Evolutionary conservation across 1,140 invertebrate genomes (phyloP).

Genomic region (Mesaphorura yosii): DNA sequence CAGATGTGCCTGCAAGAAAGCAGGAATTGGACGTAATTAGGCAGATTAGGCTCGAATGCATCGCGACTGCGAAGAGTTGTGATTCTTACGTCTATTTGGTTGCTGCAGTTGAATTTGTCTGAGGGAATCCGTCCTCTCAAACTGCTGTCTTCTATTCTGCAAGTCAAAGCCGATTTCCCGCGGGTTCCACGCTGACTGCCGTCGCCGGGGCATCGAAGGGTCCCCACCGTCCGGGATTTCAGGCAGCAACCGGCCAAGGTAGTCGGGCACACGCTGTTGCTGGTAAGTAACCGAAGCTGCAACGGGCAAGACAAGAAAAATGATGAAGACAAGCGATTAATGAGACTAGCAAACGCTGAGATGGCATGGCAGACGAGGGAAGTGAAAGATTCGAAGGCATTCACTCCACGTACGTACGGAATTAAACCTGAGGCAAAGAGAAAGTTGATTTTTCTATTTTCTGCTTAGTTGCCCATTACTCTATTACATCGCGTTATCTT

Average conservation of each 20-base stretch:
- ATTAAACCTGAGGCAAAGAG: too few species aligned
- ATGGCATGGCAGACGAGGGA: too few species aligned
- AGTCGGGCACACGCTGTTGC: constrained; percentile 21
- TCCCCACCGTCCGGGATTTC: constrained; percentile 27
- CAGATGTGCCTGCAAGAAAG: constrained; percentile 22
- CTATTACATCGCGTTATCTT: too few species aligned
- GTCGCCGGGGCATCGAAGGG: constrained; percentile 26
- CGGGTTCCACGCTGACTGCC: constrained; percentile 29
- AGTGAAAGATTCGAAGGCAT: too few species aligned
- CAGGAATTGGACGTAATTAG: background rate
- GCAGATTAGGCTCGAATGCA: background rate
- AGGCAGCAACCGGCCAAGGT: constrained; percentile 25
- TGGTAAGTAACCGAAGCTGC: constrained; percentile 28
- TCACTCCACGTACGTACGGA: too few species aligned
- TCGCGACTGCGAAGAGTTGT: background rate
- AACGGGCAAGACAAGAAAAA: too few species aligned
- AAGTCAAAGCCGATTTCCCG: constrained; percentile 29
- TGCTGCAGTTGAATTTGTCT: constrained; percentile 20
- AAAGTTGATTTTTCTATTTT: too few species aligned
- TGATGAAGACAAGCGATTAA: background rate
- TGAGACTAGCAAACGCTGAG: too few species aligned
- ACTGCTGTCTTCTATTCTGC: constrained; percentile 24
- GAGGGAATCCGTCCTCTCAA: constrained; percentile 30
- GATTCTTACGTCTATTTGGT: constrained; percentile 24
- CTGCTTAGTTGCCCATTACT: too few species aligned